Base-by-base conservation (phyloP, 1,140 invertebrate genomes). In the Panulirus ornatus region DNA sequence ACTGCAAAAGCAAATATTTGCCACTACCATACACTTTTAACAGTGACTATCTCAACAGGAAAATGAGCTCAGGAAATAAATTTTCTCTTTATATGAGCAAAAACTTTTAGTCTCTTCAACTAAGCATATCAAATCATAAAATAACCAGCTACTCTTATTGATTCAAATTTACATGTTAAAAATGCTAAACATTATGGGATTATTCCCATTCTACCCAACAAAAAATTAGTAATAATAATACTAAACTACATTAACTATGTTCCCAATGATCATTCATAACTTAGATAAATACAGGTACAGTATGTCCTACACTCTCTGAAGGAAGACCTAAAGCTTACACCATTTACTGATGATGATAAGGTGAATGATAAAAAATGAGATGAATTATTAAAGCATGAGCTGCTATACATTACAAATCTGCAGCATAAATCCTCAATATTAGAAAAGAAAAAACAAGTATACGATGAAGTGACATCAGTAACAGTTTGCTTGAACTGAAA, bases 331-430 rank as follows among this genome's bases (percentile, higher is more conserved):
- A 2, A 27, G 22, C 5, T 63, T 63, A 63, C 11, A 63, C 58
- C 22, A 58, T 6, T 27, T 63, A 22, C 30, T 63, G 19, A 58
- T 58, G 58, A 63, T 63, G 58, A 63, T 63, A 27, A 63, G 58
- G n/a, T 27, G 58, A 63, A 63, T 63, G 22, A 63, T 63, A 63
- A 63, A 63, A 63, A 63, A 63, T 63, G 58, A 63, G 58, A 30
- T 63, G 58, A 63, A 6, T 63, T 63, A 63, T 63, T 63, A 63
- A 63, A 63, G 58, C 58, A 27, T 27, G 8, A 63, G 58, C n/a
- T 63, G 58, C n/a, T 63, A 63, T 63, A 11, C 58, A 3, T 8
- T 63, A 27, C 58, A 63, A n/a, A 63, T 63, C 16, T 54, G 16
- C 16, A 54, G 51, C 16, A 19, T 16, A 54, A 54, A 19, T 27